Evolutionary conservation across 2,888 invertebrate genomes (phyloP), one percentile per base, ranked within the genome.

Genomic region (Coelopa pilipes): DNA sequence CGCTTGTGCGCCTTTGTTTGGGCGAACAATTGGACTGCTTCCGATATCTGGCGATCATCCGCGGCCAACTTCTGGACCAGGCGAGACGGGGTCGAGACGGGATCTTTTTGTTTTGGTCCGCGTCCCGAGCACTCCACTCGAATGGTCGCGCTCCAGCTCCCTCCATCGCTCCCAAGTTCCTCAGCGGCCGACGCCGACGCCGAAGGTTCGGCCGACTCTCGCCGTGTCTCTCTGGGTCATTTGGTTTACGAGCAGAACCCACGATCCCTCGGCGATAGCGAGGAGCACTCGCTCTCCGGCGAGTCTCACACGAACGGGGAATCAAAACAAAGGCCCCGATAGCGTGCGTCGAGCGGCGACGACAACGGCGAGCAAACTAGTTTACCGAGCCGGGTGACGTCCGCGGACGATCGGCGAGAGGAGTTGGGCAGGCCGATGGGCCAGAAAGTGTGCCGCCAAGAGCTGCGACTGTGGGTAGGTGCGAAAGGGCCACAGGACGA

Each of bases 261-360:
- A 69, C 57, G 59, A 69, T 55, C 57, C 17, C 59, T 57, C 46
- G 50, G n/a, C 19, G 59, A 59, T 59, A 57, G 57, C 7, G 15
- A 69, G n/a, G 3, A 15, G 45, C 11, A 57, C 13, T 17, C 11
- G 46, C 24, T 12, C 13, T 24, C 19, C 19, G 45, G 9, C 47
- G 65, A 19, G 7, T 47, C 46, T 45, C 1, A 15, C 17, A 59
- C 47, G 45, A 69, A 69, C 5, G 47, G 45, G 59, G 69, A 69
- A 55, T 69, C 69, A 69, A 69, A 69, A 69, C 57, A 69, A 69
- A 69, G 59, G 13, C 11, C 19, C 49, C 46, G 13, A 66, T 13
- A 66, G 34, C 4, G 34, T 2, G 7, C 10, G 9, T 9, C 17
- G 17, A 53, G 13, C 55, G 71, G 34, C 55, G 63, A 45, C 24